A percentile compares a stretch with the other conserved stretches of the same genome.
These are phyloP conservation scores for Psammodynastes pulverulentus DNA, from an alignment of 2,113 vertebrate genomes.

Conservation along the genomic window DNA sequence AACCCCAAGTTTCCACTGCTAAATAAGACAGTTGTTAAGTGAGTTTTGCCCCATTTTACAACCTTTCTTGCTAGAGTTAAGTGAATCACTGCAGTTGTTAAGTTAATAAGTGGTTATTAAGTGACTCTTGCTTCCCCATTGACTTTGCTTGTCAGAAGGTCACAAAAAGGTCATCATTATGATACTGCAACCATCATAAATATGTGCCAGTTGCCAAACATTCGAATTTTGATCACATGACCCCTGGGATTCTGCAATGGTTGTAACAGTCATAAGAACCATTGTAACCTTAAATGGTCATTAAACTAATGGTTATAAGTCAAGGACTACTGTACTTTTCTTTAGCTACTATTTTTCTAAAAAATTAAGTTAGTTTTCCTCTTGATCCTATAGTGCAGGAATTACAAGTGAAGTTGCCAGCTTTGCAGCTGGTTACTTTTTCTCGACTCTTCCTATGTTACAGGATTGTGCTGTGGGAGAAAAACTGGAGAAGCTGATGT, in stretches of 20 bases:
- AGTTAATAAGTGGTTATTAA: neutral
- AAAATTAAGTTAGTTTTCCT: neutral
- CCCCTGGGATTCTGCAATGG: neutral
- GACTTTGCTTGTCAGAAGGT: neutral
- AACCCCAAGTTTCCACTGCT: neutral
- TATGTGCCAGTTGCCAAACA: neutral
- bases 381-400: neutral
- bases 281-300: neutral
- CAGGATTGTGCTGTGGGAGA: neutral
- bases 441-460: neutral
- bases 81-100: neutral
- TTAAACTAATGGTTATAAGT: neutral
- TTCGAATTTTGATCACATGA: neutral
- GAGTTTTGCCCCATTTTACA: neutral
- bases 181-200: neutral
- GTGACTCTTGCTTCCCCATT: neutral
- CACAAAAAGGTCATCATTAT: neutral
- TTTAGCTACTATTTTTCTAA: neutral
- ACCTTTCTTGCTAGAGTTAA: neutral
- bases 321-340: neutral
- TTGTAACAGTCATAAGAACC: neutral
- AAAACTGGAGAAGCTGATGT: neutral
- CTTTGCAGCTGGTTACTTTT: neutral
- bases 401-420: neutral
- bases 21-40: neutral